These are phyloP conservation scores for Notodonta ziczac DNA, from an alignment of 2,888 invertebrate species.

Conservation along the genomic window DNA sequence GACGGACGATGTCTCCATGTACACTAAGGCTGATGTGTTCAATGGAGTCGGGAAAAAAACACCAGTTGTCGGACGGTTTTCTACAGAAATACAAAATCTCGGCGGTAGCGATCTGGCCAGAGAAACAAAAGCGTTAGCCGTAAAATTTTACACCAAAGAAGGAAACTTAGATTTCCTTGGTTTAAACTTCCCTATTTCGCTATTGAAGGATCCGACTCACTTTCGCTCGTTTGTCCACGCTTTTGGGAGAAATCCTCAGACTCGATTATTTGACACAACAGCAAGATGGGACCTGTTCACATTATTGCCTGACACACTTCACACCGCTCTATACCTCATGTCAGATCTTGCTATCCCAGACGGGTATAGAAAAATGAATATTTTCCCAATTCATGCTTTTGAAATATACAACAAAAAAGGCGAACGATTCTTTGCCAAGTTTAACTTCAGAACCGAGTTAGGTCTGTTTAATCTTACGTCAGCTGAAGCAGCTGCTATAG, in stretches of 20 bases:
- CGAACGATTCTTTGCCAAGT: constrained; percentile 91
- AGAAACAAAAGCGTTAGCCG: constrained; percentile 93
- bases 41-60: constrained; percentile 90
- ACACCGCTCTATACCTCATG: constrained; percentile 90
- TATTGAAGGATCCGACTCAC: constrained; percentile 91
- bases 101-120: constrained; percentile 93
- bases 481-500: constrained; percentile 86
- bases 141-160: constrained; percentile 95
- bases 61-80: constrained; percentile 89
- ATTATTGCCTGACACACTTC: constrained; percentile 90
- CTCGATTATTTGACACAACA: constrained; percentile 91
- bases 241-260: constrained; percentile 95
- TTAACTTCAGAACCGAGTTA: constrained; percentile 95
- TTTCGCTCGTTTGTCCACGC: constrained; percentile 95
- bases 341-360: constrained; percentile 95
- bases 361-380: constrained; percentile 95
- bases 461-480: constrained; percentile 90
- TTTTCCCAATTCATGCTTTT: constrained; percentile 95
- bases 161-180: constrained; percentile 95
- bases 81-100: constrained; percentile 91
- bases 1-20: constrained; percentile 91
- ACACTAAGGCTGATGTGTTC: constrained; percentile 90
- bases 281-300: constrained; percentile 96
- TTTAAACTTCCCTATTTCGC: constrained; percentile 93
- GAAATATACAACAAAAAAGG: constrained; percentile 91